Base-by-base conservation (phyloP, 37 sponge, comb jelly and placozoan genomes). In the Petrosia ficiformis region DNA sequence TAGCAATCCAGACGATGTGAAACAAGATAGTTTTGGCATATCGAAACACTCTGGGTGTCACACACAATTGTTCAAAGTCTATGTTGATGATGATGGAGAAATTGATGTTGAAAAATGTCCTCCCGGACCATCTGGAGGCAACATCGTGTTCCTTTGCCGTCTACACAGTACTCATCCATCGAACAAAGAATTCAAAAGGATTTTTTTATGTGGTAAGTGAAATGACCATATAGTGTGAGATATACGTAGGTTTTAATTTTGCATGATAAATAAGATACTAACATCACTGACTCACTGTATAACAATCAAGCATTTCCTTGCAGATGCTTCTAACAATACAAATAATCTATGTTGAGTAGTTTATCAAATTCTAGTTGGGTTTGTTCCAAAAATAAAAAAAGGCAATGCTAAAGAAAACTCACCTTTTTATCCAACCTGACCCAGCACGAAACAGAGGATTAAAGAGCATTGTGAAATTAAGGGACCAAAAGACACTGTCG, bases 351-450 rank as follows among this genome's bases (percentile, higher is more conserved):
- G 85, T 66, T 67, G 77, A 41, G 41, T 78, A 31, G 67, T 60
- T 24, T 84, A 84, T 38, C 73, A 44, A 44, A 36, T 84, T 37
- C 85, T 79, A 3, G 1, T 44, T 33, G 85, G 74, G 6, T 72
- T 65, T 54, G 35, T 48, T 21, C 84, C 84, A n/a, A 68, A 57
- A 11, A 37, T 78, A 21, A 10, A 10, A 35, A 38, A 44, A 6
- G 79, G 85, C 33, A 84, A 84, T 77, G 41, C 78, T 21, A 84
- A 84, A 28, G 42, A 59, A 48, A 34, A 48, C 5, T 39, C 8
- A 14, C 78, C 85, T 28, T 84, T 84, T 44, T 44, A 84, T 72
- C 85, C 85, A 1, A 84, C 85, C 5, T 78, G 72, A 64, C 73
- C 78, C 3, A 84, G 85, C 52, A 77, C 78, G 2, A 78, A 57